A percentile compares a stretch with the other conserved stretches of the same genome.
These are phyloP conservation scores for Ecliptopera silaceata DNA, from an alignment of 2,888 invertebrate genomes.

Conservation along the genomic window DNA sequence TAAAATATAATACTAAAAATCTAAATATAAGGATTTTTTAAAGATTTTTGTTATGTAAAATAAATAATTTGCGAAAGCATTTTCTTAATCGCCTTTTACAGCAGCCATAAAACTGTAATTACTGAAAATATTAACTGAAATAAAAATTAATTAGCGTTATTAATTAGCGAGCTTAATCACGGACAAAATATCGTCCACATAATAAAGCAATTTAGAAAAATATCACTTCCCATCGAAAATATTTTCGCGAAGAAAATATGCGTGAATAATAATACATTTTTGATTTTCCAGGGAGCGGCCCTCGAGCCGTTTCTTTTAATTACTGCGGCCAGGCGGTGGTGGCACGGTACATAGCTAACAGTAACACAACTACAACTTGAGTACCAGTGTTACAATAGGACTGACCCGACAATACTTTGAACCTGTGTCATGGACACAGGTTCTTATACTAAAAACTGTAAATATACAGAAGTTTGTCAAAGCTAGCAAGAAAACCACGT, in stretches of 20 bases:
- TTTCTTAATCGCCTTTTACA: background rate
- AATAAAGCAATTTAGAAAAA: constrained; percentile 32
- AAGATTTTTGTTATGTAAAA: background rate
- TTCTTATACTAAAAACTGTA: no score
- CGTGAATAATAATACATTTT: constrained; percentile 71
- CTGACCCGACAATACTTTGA: no score
- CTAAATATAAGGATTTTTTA: no score
- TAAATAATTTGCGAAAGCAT: background rate
- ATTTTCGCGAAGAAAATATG: constrained; percentile 60
- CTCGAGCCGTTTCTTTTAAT: constrained; percentile 71
- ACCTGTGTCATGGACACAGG: no score
- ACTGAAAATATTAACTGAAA: background rate
- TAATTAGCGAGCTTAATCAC: constrained; percentile 12
- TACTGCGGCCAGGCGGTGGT: constrained; percentile 60
- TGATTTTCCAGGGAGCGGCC: constrained; percentile 65
- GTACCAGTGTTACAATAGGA: background rate
- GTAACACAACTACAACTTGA: background rate
- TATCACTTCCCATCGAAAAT: constrained; percentile 44
- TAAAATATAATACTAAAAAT: no score
- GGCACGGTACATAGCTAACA: constrained; percentile 4
- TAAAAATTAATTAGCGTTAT: constrained; percentile 5
- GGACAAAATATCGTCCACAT: constrained; percentile 14
- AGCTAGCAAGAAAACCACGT: no score
- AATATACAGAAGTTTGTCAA: no score
- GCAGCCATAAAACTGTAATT: background rate